phyloP scores from a whole-genome alignment of 2,113 vertebrate genomes.

The Spermophilus dauricus region DNA sequence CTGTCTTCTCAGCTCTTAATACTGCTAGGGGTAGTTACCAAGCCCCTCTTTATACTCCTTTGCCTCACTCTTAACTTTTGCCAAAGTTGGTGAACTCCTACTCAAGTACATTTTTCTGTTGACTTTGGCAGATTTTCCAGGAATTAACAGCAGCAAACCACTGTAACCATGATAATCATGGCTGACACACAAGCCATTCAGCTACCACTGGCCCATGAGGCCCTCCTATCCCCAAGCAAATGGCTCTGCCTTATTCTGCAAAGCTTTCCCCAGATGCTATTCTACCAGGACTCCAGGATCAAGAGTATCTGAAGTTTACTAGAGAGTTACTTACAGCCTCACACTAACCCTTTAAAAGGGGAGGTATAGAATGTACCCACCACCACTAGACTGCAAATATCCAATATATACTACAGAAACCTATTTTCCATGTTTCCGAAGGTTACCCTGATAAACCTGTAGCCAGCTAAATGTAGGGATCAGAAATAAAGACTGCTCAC shows the following conservation, averaged over 20 bases:
- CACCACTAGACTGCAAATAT: accelerated
- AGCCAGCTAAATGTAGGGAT: neutral
- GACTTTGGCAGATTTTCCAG: conserved; percentile 20
- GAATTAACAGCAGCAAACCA: neutral
- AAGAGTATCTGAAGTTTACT: neutral
- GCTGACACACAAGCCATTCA: neutral
- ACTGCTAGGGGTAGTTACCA: neutral
- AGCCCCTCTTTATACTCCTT: neutral
- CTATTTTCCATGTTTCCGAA: neutral
- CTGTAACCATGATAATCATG: neutral
- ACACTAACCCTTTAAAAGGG: neutral
- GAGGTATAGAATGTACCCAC: neutral
- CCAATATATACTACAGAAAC: neutral
- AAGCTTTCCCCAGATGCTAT: neutral
- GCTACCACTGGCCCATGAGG: neutral
- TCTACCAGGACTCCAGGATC: neutral
- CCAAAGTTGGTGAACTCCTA: neutral
- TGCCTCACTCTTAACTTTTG: neutral
- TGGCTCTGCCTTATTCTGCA: neutral
- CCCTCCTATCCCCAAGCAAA: neutral
- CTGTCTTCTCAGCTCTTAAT: neutral
- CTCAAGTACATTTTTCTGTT: neutral
- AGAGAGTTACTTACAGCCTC: neutral
- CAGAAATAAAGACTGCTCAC: neutral
- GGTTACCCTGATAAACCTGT: neutral